Base-by-base conservation (phyloP, 2,113 vertebrate genomes). In the Poeciliopsis prolifica region DNA sequence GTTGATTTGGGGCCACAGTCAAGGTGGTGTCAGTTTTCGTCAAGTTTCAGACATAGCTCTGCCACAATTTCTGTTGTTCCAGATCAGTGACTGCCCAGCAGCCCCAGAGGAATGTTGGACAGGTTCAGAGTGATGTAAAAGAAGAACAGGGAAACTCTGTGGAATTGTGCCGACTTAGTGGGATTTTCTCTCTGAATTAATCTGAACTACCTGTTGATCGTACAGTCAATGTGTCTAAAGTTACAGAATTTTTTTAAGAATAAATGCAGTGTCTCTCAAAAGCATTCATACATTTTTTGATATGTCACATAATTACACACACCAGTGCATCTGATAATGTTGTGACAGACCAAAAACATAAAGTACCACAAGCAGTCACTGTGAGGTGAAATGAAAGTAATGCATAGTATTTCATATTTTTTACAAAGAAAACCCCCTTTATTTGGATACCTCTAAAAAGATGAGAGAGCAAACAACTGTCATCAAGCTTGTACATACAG, bases 21-120 rank as follows among this genome's bases (percentile, higher is more conserved):
- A 65, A 61, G 79, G 61, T 65, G 66, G 42, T 77, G 81, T 73
- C 79, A 81, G 66, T 80, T 67, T 76, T 14, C 29, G 73, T 62
- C 67, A 35, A 70, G 70, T 72, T 74, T 74, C 44, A 68, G 70
- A 37, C 63, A 40, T 31, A 68, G 31, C 37, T 10, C 31, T 64
- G 48, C 72, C 78, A 80, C 67, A 63, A 72, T 71, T 61, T 68
- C 67, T 74, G 79, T 75, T 81, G 68, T 79, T 86, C 72, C 79
- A 83, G 70, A 75, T 66, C 80, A 85, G 73, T 69, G 75, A 79
- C 65, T 78, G 37, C 72, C 73, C 72, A 30, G 74, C 60, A 68
- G 72, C 65, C 79, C 17, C 0, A 70, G 58, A 79, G 68, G 65
- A 84, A 81, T 75, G 79, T 65, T 37, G 79, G 75, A 69, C 79